phyloP scores from a whole-genome alignment of 1,140 invertebrate species.

The Sycophaga agraensis region DNA sequence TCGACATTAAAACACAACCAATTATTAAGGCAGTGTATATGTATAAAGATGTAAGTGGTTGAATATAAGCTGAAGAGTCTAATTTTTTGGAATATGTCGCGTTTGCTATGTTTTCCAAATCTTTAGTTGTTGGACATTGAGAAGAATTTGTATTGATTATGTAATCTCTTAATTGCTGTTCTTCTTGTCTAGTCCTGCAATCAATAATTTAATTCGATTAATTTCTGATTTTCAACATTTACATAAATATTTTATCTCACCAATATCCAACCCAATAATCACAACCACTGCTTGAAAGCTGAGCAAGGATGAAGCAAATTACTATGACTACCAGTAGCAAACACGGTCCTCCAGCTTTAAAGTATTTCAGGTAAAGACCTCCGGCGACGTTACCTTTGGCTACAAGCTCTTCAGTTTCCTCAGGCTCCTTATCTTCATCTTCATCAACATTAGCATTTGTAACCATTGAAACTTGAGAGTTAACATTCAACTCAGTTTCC shows the following conservation, averaged over 20 bases:
- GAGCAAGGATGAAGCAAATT: slow-evolving; percentile 54
- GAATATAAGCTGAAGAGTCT: not conserved
- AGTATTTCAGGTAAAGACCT: slow-evolving; percentile 59
- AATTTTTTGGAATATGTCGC: not conserved
- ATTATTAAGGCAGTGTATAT: slow-evolving; percentile 51
- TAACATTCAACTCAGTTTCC: not conserved
- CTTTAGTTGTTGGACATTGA: not conserved
- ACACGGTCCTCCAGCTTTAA: slow-evolving; percentile 60
- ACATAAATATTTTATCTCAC: slow-evolving; percentile 31
- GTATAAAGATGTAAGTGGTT: slow-evolving; percentile 41
- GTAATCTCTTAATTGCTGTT: slow-evolving; percentile 27
- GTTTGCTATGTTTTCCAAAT: not conserved
- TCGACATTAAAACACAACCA: slow-evolving; percentile 44
- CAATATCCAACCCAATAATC: slow-evolving; percentile 66
- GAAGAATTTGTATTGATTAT: slow-evolving; percentile 11
- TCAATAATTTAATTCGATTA: slow-evolving; percentile 15
- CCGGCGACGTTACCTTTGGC: slow-evolving; percentile 61
- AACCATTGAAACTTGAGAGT: not conserved
- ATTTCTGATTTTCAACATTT: too few species aligned
- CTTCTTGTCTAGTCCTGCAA: slow-evolving; percentile 53
- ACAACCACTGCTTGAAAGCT: slow-evolving; percentile 56
- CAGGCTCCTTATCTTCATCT: slow-evolving; percentile 44
- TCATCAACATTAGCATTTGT: slow-evolving; percentile 19
- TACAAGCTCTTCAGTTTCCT: slow-evolving; percentile 62
- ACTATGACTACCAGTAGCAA: slow-evolving; percentile 51